Conservation (phyloP, 92 coral and sea anemone species). For the Nematostella vectensis region DNA sequence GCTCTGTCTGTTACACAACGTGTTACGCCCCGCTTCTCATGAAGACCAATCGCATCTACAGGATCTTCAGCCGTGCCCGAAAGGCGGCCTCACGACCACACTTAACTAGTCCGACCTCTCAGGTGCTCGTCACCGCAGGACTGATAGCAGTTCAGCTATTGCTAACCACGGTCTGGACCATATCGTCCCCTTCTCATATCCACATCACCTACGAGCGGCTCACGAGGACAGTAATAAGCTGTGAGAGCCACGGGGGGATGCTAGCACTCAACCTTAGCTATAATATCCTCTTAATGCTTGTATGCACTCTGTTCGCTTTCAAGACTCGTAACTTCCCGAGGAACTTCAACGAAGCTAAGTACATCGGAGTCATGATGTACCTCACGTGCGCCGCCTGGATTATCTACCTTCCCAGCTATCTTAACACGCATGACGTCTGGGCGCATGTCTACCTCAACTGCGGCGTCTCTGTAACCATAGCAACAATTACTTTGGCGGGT, state of each 20-base stretch:
- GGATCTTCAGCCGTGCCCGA: slow-evolving; percentile 80
- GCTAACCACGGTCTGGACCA: slow-evolving; percentile 63
- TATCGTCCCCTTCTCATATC: slow-evolving; percentile 63
- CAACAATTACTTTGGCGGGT: slow-evolving; percentile 74
- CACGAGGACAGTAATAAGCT: slow-evolving; percentile 47
- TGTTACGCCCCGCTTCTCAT: slow-evolving; percentile 92
- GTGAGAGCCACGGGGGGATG: slow-evolving; percentile 39
- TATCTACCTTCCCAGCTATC: slow-evolving; percentile 64
- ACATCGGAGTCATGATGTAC: slow-evolving; percentile 88
- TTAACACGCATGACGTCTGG: slow-evolving; percentile 49
- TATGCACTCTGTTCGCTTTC: slow-evolving; percentile 83
- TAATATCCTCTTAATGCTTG: slow-evolving; percentile 61
- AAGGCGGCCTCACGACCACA: slow-evolving; percentile 81
- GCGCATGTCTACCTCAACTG: slow-evolving; percentile 56
- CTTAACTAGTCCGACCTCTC: slow-evolving; percentile 72
- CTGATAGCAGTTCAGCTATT: slow-evolving; percentile 66
- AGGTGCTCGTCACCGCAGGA: slow-evolving; percentile 63
- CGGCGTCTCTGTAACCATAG: slow-evolving; percentile 50
- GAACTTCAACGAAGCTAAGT: slow-evolving; percentile 95
- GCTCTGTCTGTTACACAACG: slow-evolving; percentile 60
- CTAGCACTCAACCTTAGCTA: slow-evolving; percentile 71
- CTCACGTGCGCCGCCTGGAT: slow-evolving; percentile 92
- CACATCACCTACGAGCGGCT: slow-evolving; percentile 36
- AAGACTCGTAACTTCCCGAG: slow-evolving; percentile 85
- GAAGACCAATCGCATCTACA: slow-evolving; percentile 86